These are phyloP conservation scores for Notarius quadriscutis DNA, from an alignment of 2,113 vertebrate species.

Conservation along the genomic window DNA sequence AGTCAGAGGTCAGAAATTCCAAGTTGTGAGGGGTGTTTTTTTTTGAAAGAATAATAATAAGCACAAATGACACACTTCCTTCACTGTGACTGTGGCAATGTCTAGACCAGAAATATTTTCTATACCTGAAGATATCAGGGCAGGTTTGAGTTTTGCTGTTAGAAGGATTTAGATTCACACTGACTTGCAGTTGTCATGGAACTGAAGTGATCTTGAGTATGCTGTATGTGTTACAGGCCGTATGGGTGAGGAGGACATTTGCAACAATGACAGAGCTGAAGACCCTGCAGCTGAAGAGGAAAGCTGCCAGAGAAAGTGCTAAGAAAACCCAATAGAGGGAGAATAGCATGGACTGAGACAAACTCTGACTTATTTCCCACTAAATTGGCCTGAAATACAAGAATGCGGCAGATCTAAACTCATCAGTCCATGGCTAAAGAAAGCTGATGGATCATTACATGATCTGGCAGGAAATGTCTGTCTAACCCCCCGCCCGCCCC, in stretches of 20 bases:
- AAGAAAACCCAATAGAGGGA: conserved; percentile 64
- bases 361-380: neutral
- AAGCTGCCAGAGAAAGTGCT: conserved; percentile 68
- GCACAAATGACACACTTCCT: neutral
- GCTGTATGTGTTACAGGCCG: conserved; percentile 68
- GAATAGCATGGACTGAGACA: neutral
- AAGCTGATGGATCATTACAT: neutral
- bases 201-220: neutral
- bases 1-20: no score
- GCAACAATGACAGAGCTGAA: conserved; percentile 88
- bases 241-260: conserved; percentile 89
- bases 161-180: neutral
- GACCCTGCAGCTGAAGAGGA: conserved; percentile 77
- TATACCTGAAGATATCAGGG: neutral
- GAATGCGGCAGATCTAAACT: neutral
- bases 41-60: neutral
- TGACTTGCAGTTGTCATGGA: neutral
- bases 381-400: neutral
- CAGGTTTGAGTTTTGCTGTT: neutral
- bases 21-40: no score
- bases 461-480: neutral
- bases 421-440: neutral
- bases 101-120: neutral
- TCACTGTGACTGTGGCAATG: neutral
- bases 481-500: neutral